A percentile compares a stretch with the other conserved stretches of the same genome.
Evolutionary conservation across 2,888 invertebrate genomes (phyloP).

Genomic region (Clusia tigrina): DNA sequence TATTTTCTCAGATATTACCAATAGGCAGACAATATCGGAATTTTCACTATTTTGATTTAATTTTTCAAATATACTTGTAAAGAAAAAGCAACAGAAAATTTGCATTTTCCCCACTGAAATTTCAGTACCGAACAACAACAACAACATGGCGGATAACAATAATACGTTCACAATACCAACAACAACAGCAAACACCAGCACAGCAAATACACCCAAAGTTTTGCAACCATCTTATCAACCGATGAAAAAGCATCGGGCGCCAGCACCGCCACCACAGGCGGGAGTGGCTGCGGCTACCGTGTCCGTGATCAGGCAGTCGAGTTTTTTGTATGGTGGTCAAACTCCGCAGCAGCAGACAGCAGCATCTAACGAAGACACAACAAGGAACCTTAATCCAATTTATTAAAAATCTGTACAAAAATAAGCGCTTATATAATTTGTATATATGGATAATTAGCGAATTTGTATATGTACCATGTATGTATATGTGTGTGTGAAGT

Average conservation of each 20-base stretch:
- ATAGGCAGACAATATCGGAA: no score
- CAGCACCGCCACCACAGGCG: conserved; percentile 57
- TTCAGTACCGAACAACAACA: conserved; percentile 39
- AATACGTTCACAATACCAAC: conserved; percentile 14
- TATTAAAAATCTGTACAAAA: no score
- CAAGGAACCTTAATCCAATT: no score
- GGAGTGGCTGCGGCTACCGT: conserved; percentile 59
- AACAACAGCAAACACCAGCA: conserved; percentile 35
- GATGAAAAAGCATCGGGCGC: conserved; percentile 55
- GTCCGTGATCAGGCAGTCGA: conserved; percentile 58
- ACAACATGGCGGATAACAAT: conserved; percentile 22
- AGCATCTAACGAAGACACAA: no score
- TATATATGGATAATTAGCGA: neutral
- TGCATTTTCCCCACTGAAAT: neutral
- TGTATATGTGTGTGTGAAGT: neutral
- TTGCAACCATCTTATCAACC: conserved; percentile 53
- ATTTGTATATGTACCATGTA: neutral
- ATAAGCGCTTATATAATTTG: no score
- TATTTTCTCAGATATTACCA: no score
- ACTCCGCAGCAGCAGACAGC: conserved; percentile 21
- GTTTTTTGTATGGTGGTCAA: conserved; percentile 55
- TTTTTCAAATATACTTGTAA: no score
- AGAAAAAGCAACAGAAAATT: conserved; percentile 3
- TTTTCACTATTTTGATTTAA: no score
- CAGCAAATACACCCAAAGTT: conserved; percentile 39